Evolutionary conservation across 2,113 vertebrate genomes (phyloP), one percentile per base, ranked within the genome.

Genomic region (Castor canadensis): DNA sequence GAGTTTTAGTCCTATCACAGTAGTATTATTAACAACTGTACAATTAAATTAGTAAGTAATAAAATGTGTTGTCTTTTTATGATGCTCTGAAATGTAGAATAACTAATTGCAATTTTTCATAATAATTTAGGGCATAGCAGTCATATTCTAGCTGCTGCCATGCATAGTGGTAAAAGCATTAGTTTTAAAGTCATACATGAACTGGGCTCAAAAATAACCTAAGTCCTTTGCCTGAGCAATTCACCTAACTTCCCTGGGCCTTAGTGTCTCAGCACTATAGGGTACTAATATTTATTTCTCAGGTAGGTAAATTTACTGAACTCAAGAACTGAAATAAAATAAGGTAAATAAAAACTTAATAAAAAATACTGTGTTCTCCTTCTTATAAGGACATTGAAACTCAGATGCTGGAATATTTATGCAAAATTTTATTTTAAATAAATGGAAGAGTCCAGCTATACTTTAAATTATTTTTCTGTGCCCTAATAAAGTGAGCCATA

Each of bases 301-400:
- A 67, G 6, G 8, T 76, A 96, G 91, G 71, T 40, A 81, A 52
- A 64, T 71, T 60, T 87, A 87, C 47, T 95, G 40, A 84, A 60
- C 0, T 11, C 10, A 94, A 96, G 40, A 93, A 67, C 9, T 88
- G 40, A 95, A 95, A 79, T 86, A 94, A 95, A 83, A 66, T 66
- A 64, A 87, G 17, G 56, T n/a, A 75, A 73, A 4, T 20, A 83
- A n/a, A 24, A 89, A 92, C 20, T 56, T 89, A 93, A 60, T 71
- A 80, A 35, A 80, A 35, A 64, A 81, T 67, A 77, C 10, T n/a
- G 19, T 64, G 10, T 71, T 82, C 45, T 19, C 20, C 20, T 35
- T 92, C 17, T 47, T 19, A 79, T 56, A 89, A 95, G n/a, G 32
- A 94, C 43, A 58, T 20, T 73, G 35, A 96, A 93, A 90, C 32